Conservation (phyloP, 2,888 invertebrate genomes). For the Trissonchulus sp. region DNA sequence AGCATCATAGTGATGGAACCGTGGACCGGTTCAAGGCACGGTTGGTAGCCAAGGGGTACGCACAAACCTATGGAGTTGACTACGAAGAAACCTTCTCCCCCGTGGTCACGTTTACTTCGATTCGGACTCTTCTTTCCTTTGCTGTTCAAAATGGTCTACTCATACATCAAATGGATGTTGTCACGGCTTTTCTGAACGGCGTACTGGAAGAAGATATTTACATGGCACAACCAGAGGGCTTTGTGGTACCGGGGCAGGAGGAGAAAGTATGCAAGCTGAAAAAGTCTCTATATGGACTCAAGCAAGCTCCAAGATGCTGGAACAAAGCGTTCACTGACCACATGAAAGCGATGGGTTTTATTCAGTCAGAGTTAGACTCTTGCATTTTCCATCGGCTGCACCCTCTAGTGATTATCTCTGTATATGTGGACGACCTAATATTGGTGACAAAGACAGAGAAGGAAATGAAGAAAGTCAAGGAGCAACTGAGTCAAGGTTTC, state of each 20-base stretch:
- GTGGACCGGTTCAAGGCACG: background rate
- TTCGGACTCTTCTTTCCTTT: constrained; percentile 36
- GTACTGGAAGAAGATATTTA: constrained; percentile 38
- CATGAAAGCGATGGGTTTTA: too few species aligned
- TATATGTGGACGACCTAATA: too few species aligned
- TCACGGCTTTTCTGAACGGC: constrained; percentile 32
- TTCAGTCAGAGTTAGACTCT: background rate
- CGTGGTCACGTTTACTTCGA: constrained; percentile 34
- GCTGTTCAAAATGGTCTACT: constrained; percentile 32
- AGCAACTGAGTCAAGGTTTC: too few species aligned
- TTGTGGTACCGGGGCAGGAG: constrained; percentile 31
- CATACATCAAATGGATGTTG: constrained; percentile 3
- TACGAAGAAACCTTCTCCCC: constrained; percentile 38
- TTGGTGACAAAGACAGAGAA: too few species aligned
- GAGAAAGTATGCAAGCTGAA: too few species aligned
- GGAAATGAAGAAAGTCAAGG: too few species aligned
- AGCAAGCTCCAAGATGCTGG: constrained; percentile 37
- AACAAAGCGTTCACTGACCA: too few species aligned
- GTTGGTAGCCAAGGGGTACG: constrained; percentile 2
- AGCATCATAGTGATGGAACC: too few species aligned
- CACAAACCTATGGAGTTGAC: constrained; percentile 30
- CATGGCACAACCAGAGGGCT: constrained; percentile 40
- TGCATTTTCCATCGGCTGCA: background rate
- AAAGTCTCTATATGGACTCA: constrained; percentile 38
- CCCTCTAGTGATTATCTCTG: background rate